Evolutionary conservation across 1,140 invertebrate genomes (phyloP), one percentile per base, ranked within the genome.

Genomic region (Vanessa atalanta): DNA sequence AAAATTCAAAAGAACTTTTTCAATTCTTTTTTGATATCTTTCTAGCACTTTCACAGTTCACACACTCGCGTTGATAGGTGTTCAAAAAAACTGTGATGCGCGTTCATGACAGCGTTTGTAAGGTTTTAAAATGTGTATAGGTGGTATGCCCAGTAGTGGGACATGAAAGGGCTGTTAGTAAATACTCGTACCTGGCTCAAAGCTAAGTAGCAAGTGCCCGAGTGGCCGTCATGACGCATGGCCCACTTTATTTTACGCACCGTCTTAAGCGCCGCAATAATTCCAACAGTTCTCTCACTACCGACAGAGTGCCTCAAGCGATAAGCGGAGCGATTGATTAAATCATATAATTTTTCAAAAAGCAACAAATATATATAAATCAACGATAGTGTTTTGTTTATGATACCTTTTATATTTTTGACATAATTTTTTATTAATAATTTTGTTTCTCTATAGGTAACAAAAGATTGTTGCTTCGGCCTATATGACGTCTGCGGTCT

Each of bases 211-310:
- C 57, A 37, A 70, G 69, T 55, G 48, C 61, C 23, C 47, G 47
- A 65, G 47, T 65, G 63, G 47, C 53, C 57, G 66, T 50, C 53
- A 65, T 73, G 72, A 70, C 48, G 55, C 72, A 74, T 69, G 72
- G 61, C 60, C 72, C 72, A 70, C 61, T 74, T 74, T 70, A 70
- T 74, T 74, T 57, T 50, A 67, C 67, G 72, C 72, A 66, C 72
- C 66, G 72, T 70, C 72, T 74, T 65, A 70, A 74, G 67, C 72
- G 72, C 72, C 72, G 72, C 72, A 73, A 73, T 73, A 65, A 67
- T 73, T 73, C 60, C 57, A 68, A 73, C 72, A 53, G 53, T 73
- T 68, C 60, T 64, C 72, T 74, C 72, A 74, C 72, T 74, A 74
- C 72, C 20, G 60, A 47, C 26, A 23, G 31, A 47, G 31, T 63